Base-by-base conservation (phyloP, 1,140 invertebrate genomes). In the Drosophila sucinea region DNA sequence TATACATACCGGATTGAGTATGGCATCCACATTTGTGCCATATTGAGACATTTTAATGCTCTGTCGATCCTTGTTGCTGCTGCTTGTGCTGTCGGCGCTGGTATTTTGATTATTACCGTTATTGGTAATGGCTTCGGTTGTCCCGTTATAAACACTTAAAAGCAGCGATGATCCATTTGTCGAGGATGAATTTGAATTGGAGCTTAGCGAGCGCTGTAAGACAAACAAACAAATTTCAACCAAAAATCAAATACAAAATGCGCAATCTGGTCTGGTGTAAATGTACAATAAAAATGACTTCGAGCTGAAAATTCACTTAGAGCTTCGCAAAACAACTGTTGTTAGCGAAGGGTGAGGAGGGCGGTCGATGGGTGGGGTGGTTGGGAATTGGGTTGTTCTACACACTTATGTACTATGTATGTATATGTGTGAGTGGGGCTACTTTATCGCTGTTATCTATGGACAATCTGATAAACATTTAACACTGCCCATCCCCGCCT, bases 1-100 rank as follows among this genome's bases (percentile, higher is more conserved):
- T n/a, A 27, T 32, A 77, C 86, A 85, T 75, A 91, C 90, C 63
- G 90, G 90, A 79, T 85, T 91, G 23, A 91, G 70, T 64, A 91
- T 91, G 51, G 87, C 90, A 35, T 91, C 90, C 68, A 91, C 81
- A 77, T 86, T 75, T n/a, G 82, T 67, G 10, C 83, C 79, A 69
- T 78, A 60, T 27, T 91, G 77, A 23, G 85, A 10, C 73, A 86
- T 87, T 58, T 84, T 90, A 41, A 32, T 4, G n/a, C 41, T 44
- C 6, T 62, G 58, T 1, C 64, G 73, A 67, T 79, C 76, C 56
- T 79, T 71, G 62, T 6, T 76, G 10, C 7, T n/a, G 1, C 60
- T 70, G 47, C 33, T 77, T 58, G 10, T 3, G 23, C 10, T 38
- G 8, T 76, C 65, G n/a, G 30, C 38, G 17, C 51, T 75, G 10